phyloP scores from a whole-genome alignment of 2,113 vertebrate genomes.

The Otolemur garnettii region DNA sequence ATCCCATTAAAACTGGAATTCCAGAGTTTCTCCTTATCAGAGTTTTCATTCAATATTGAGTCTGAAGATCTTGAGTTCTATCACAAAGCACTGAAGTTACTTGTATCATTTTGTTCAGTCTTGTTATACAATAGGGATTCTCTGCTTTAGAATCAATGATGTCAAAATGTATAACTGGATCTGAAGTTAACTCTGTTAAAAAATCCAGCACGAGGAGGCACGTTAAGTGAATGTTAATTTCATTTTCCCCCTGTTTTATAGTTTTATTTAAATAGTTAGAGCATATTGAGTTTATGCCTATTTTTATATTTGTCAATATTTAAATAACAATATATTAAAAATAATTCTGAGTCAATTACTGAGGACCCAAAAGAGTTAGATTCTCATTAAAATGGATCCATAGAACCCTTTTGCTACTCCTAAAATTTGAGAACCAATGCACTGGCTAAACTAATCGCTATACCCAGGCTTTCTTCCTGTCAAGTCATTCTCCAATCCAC shows the following conservation, averaged over 20 bases:
- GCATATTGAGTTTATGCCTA: not conserved
- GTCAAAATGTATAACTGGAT: constrained; percentile 10
- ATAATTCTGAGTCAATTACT: constrained; percentile 30
- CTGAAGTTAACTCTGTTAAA: constrained; percentile 31
- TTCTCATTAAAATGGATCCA: constrained; percentile 14
- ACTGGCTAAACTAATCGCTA: not conserved
- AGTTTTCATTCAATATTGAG: constrained; percentile 16
- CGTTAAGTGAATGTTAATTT: constrained; percentile 9
- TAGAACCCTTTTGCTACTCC: constrained; percentile 2
- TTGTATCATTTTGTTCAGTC: not conserved
- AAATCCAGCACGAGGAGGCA: constrained; percentile 19
- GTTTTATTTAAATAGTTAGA: constrained; percentile 24
- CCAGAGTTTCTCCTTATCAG: not conserved
- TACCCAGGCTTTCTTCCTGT: not conserved
- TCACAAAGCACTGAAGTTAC: not conserved
- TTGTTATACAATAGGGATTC: not conserved
- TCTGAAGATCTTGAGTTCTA: not conserved
- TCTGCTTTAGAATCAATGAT: not conserved
- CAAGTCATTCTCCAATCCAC: not conserved
- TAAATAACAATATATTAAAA: constrained; percentile 26
- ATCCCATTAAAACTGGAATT: constrained; percentile 20
- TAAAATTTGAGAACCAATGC: constrained; percentile 19
- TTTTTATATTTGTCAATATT: constrained; percentile 44
- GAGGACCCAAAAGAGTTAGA: not conserved
- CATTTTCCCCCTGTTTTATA: constrained; percentile 6